Base-by-base conservation (phyloP, 92 coral and sea anemone genomes). In the Nematostella vectensis region DNA sequence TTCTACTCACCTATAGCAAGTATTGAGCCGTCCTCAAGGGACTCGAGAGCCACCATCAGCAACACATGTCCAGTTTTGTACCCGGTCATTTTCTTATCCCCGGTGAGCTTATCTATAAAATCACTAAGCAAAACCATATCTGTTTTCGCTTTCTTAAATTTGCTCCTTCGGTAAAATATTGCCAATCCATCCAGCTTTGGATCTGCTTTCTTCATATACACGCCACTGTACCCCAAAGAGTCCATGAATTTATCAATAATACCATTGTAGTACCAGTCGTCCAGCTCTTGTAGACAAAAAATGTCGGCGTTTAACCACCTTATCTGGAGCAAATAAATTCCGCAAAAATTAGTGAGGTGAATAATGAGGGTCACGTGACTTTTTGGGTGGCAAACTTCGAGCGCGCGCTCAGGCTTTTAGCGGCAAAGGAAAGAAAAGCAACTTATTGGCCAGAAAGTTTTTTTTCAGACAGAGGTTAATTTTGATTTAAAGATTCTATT, bases 221-320 rank as follows among this genome's bases (percentile, higher is more conserved):
- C 18, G 4, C 51, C 51, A 10, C 18, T 6, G 18, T 45, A 45
- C 18, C 51, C 51, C 4, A 45, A 19, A 11, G 51, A 8, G 4
- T 17, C 21, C 11, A 45, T 11, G 9, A 9, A 6, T 6, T 45
- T 45, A 9, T 45, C 18, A 8, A 36, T 8, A 8, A 45, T 6
- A 4, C 18, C 23, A 8, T 17, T 45, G 9, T 4, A 8, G 21
- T 45, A 45, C 51, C 51, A 45, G 4, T 11, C 21, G 51, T 64
- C 71, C 16, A 64, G 48, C 16, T 64, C 71, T 38, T 64, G 71
- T 12, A 64, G 37, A 51, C 71, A 64, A 25, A 50, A 21, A 17
- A 64, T 52, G 27, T 64, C 71, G 13, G 62, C 71, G 31, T 64
- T 53, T 33, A 64, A 48, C 62, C 62, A 64, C 8, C 2, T 29